Evolutionary conservation across 1,140 invertebrate genomes (phyloP), one percentile per base, ranked within the genome.

Genomic region (Danaus melanippus): DNA sequence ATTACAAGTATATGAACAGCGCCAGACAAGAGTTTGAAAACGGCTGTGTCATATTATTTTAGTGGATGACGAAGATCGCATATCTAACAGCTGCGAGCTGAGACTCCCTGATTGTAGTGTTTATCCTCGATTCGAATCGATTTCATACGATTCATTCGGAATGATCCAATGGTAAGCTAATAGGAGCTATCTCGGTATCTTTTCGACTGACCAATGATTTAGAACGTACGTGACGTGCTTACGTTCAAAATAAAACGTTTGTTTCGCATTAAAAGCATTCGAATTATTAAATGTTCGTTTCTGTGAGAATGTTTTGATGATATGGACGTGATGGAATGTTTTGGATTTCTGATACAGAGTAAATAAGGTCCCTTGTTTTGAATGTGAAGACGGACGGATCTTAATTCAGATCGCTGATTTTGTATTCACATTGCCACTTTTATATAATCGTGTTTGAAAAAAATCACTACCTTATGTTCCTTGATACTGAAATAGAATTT

Each of bases 31-130:
- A 66, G 72, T 57, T 74, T 74, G 67, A 84, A 86, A 86, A 66
- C 54, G 80, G 79, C 80, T 84, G 72, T 84, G 83, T 84, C 83
- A 83, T 84, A 86, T 84, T 84, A 80, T 83, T 83, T 83, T 82
- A 84, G 80, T 82, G 80, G 83, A 79, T 80, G 79, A 78, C 83
- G 80, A 67, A 70, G 78, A 75, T 79, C 75, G 75, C 68, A 69
- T 74, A 71, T 76, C 76, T 78, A 81, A 79, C 83, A 84, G 80
- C 80, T 86, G 83, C 83, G 74, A 65, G 21, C 21, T 67, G 53
- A 63, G 65, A 68, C 49, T 15, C 15, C 61, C 67, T 81, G 76
- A 86, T 86, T 83, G 80, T 74, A 86, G 83, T 86, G 64, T 86
- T 86, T 86, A 86, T 69, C 60, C 66, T 68, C 82, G 71, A 85